Percentiles rank a stretch among this genome's conserved stretches.
These are phyloP conservation scores for Tupaia chinensis DNA, from an alignment of 2,113 vertebrate genomes.

Conservation along the genomic window DNA sequence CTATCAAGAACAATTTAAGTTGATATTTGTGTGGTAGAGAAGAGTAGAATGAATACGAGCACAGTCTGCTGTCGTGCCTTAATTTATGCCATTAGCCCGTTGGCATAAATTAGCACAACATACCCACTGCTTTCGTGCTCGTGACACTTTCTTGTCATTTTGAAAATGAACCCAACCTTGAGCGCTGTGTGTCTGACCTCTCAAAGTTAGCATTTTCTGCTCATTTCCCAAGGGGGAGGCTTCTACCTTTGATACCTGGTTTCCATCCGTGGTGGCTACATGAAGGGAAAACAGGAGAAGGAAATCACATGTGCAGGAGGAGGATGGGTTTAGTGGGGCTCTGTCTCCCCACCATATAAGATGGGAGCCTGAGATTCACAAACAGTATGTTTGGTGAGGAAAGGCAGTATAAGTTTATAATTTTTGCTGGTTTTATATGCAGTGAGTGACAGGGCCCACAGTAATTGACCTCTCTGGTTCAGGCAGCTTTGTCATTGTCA, in stretches of 20 bases:
- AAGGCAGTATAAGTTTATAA: not conserved
- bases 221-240: not conserved
- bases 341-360: not conserved
- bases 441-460: not conserved
- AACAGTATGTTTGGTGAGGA: not conserved
- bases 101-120: too few relatives aligned
- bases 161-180: not conserved
- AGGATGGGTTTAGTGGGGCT: not conserved
- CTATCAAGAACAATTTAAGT: not conserved
- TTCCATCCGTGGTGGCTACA: not conserved
- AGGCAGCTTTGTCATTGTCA: not conserved
- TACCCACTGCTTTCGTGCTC: not conserved
- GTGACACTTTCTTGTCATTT: not conserved
- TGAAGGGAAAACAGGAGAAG: not conserved
- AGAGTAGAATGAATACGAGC: not conserved
- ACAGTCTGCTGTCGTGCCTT: not conserved
- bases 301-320: not conserved
- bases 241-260: not conserved
- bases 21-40: not conserved
- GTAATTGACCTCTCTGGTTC: slow-evolving; percentile 32
- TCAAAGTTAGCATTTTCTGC: not conserved
- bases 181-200: not conserved
- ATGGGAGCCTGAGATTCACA: not conserved
- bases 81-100: not conserved
- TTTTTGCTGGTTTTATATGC: not conserved